phyloP scores from a whole-genome alignment of 2,888 invertebrate genomes.

The Mesorhabditis sp. region DNA sequence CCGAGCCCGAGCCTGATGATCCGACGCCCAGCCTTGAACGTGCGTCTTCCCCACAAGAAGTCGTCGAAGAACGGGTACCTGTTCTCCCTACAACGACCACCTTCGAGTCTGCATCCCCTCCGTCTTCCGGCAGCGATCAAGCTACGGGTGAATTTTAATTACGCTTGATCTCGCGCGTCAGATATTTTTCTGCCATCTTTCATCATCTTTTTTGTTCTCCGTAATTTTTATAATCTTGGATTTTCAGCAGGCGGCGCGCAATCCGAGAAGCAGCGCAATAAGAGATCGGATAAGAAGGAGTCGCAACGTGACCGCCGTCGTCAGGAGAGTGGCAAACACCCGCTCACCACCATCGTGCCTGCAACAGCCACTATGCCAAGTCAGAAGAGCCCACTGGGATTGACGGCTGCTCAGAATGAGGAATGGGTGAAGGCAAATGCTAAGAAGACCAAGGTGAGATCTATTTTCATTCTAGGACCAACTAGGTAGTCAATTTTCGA shows the following conservation, averaged over 20 bases:
- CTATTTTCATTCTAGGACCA: no score
- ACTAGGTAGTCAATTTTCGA: no score
- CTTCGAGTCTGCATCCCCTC: not conserved
- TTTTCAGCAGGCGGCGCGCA: no score
- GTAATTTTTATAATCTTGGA: no score
- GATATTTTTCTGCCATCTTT: no score
- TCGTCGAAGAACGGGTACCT: not conserved
- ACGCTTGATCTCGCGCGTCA: no score
- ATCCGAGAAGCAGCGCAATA: not conserved
- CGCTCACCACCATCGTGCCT: not conserved
- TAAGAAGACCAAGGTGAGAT: constrained; percentile 19
- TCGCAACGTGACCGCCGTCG: not conserved
- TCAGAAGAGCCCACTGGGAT: constrained; percentile 9
- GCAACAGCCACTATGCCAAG: not conserved
- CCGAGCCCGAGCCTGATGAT: constrained; percentile 4
- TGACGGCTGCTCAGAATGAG: constrained; percentile 22
- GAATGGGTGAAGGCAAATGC: constrained; percentile 34
- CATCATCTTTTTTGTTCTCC: no score
- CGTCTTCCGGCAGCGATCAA: not conserved
- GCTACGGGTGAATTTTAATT: not conserved
- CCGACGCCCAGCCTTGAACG: not conserved
- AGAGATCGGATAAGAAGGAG: not conserved
- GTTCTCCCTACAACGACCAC: not conserved
- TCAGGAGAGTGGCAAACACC: not conserved
- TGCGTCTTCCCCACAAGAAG: not conserved